phyloP scores from a whole-genome alignment of 2,113 vertebrate species.

The Gobio gobio region DNA sequence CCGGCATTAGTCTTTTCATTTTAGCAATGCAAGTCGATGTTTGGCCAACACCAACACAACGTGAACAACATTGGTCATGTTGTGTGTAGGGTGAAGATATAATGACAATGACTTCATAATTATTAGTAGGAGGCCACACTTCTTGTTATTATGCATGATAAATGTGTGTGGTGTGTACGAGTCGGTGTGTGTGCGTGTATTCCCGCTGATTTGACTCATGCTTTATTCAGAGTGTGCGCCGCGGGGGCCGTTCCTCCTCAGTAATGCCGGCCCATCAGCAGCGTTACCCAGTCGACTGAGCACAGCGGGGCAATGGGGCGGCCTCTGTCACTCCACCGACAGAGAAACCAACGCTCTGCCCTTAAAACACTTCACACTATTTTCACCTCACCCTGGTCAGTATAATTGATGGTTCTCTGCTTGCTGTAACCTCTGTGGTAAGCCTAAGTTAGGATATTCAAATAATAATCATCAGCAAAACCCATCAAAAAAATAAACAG shows the following conservation, averaged over 20 bases:
- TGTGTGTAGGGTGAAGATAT: slow-evolving; percentile 17
- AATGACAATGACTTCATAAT: not conserved
- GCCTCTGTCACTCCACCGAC: slow-evolving; percentile 22
- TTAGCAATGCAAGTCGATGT: not conserved
- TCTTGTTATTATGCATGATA: slow-evolving; percentile 23
- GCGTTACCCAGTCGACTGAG: slow-evolving; percentile 30
- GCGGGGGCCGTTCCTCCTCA: slow-evolving; percentile 36
- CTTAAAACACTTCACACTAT: slow-evolving; percentile 33
- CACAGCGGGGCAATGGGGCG: slow-evolving; percentile 35
- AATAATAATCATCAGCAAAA: not conserved
- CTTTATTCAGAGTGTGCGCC: slow-evolving; percentile 50
- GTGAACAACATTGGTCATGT: not conserved
- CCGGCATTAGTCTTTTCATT: too few species aligned
- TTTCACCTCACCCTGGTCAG: not conserved
- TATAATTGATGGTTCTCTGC: not conserved
- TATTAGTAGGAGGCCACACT: not conserved
- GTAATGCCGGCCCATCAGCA: slow-evolving; percentile 35
- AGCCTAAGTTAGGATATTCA: not conserved
- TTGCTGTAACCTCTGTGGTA: not conserved
- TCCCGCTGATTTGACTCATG: slow-evolving; percentile 51
- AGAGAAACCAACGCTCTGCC: slow-evolving; percentile 13
- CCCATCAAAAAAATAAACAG: not conserved
- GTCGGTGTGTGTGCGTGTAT: slow-evolving; percentile 11
- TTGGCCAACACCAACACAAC: not conserved
- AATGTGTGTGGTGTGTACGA: slow-evolving; percentile 21